Evolutionary conservation across 2,797 vertebrate species (phyloP).

Genomic region (Falco rusticolus): DNA sequence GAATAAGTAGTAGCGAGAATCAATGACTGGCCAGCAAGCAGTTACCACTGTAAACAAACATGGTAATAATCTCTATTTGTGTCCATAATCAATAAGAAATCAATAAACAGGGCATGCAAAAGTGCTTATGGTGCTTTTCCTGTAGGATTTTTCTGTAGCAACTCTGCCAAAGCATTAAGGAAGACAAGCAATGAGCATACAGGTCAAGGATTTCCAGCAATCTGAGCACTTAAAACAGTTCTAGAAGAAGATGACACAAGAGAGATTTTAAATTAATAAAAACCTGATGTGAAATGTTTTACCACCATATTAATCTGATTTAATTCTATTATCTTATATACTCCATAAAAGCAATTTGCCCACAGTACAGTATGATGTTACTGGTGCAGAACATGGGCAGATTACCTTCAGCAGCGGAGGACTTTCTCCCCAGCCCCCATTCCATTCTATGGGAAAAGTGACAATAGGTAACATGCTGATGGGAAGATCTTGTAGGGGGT

Average conservation of each 20-base stretch:
- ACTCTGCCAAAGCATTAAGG: not conserved
- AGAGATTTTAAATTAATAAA: not conserved
- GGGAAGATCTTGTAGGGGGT: not conserved
- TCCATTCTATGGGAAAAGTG: not conserved
- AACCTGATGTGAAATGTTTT: not conserved
- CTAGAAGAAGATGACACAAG: not conserved
- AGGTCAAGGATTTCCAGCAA: not conserved
- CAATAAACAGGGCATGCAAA: not conserved
- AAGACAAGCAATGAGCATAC: not conserved
- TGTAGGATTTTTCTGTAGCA: not conserved
- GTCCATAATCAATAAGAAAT: not conserved
- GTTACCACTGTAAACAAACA: not conserved
- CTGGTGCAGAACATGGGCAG: not conserved
- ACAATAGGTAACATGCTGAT: slow-evolving; percentile 29
- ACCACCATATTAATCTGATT: not conserved
- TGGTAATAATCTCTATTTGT: not conserved
- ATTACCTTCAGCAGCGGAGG: not conserved
- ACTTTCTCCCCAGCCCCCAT: not conserved
- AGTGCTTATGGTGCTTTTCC: not conserved
- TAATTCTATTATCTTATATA: not conserved
- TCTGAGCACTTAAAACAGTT: not conserved
- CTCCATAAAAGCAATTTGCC: not conserved
- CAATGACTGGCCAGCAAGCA: not conserved
- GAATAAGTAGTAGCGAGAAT: not conserved
- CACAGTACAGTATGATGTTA: not conserved